Percentiles rank a stretch among this genome's conserved stretches.
Conservation (phyloP, 2,113 vertebrate genomes). For the Mormyrus lacerda region DNA sequence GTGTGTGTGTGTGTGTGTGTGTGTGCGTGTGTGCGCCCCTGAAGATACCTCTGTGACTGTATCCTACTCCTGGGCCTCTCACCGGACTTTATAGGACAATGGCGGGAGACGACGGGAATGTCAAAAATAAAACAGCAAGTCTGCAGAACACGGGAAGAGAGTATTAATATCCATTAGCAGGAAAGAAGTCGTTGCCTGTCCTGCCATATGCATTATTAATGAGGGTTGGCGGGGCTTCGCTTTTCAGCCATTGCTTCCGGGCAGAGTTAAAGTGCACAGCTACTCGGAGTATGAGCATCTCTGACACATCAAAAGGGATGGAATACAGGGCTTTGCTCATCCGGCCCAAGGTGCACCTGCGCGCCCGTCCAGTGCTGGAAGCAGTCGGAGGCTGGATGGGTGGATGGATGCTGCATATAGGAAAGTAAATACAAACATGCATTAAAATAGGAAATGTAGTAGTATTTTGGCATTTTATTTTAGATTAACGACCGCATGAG, state of each 20-base stretch:
- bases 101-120: not conserved
- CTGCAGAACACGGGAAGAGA: slow-evolving; percentile 10
- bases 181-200: not conserved
- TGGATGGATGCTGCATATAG: not conserved
- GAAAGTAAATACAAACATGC: not conserved
- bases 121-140: not conserved
- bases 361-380: not conserved
- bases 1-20: not conserved
- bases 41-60: not conserved
- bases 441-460: not conserved
- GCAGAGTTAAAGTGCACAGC: not conserved
- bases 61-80: not conserved
- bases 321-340: not conserved
- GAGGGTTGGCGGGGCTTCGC: slow-evolving; percentile 9
- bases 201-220: slow-evolving; percentile 6
- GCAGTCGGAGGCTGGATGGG: not conserved
- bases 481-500: not conserved
- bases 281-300: not conserved
- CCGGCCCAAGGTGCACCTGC: not conserved
- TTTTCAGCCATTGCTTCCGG: not conserved
- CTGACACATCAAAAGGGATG: not conserved
- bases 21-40: not conserved
- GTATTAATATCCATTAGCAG: slow-evolving; percentile 7
- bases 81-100: not conserved
- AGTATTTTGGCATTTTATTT: not conserved